phyloP scores from a whole-genome alignment of 2,113 vertebrate species.

The Aldabrachelys gigantea region DNA sequence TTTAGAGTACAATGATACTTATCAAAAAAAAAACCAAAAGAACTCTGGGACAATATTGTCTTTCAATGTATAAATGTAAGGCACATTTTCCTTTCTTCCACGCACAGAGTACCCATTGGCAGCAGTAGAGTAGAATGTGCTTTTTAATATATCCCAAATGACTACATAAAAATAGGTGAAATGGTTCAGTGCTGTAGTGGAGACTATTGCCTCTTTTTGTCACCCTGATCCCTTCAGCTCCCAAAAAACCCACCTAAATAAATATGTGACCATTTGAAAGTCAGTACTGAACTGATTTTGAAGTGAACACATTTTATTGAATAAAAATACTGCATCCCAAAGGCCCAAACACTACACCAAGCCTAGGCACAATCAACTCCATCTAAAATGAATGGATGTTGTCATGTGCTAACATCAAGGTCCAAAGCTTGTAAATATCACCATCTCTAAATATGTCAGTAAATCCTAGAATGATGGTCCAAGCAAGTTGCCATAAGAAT shows the following conservation, averaged over 20 bases:
- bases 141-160: background rate
- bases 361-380: rapidly evolving
- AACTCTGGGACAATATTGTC: background rate
- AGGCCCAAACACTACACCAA: background rate
- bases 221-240: background rate
- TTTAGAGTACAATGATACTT: background rate
- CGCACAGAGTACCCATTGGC: background rate
- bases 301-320: background rate
- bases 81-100: background rate
- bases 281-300: background rate
- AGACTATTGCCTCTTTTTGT: rapidly evolving
- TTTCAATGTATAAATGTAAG: background rate
- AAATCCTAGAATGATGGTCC: background rate
- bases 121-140: background rate
- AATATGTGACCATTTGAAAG: background rate
- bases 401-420: background rate
- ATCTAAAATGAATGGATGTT: background rate
- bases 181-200: background rate
- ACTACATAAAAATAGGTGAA: background rate
- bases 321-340: background rate
- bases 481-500: background rate
- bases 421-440: rapidly evolving
- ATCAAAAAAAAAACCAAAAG: background rate
- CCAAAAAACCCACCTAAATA: background rate
- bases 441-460: rapidly evolving